Base-by-base conservation (phyloP, 2,888 invertebrate species). In the Sesia bembeciformis region DNA sequence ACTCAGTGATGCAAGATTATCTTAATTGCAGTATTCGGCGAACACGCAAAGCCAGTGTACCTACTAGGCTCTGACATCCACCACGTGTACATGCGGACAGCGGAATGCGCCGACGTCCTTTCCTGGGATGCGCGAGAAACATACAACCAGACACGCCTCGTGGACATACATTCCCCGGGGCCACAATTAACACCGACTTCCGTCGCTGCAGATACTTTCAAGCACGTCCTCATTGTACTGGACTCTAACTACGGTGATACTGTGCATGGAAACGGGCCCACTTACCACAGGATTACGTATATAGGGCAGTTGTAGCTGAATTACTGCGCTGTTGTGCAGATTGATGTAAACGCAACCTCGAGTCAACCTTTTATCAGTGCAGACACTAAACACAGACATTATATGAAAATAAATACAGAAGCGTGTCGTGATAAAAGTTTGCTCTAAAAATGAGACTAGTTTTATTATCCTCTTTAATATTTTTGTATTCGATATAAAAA, bases 241-340 rank as follows among this genome's bases (percentile, higher is more conserved):
- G 92, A 93, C 65, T 91, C 92, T 5, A 92, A 93, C 65, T 93
- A 92, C 71, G 90, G 85, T 0, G 92, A 93, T 65, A 92, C 87
- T 57, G 81, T 92, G 54, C 81, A 87, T 51, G 84, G 83, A 40
- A 90, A 88, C 50, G 54, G 62, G 7, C 68, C 77, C 4, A 78
- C 79, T 4, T 80, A 78, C 56, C 84, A 84, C 61, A 77, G 73
- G 60, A 77, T 84, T 23, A 78, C 74, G 40, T 81, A 76, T 57
- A 65, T 76, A 62, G 64, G 70, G 53, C 66, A 76, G 23, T 23
- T 23, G 1, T 23, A 23, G 23, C 23, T 23, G 23, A 23, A 23
- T 23, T 23, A 23, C 23, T 23, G 23, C 23, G 23, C 23, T 2
- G 23, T 23, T 23, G 23, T 23, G 23, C 23, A 23, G 23, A 23